phyloP scores from a whole-genome alignment of 2,113 vertebrate species.

The Syngnathoides biaculeatus region DNA sequence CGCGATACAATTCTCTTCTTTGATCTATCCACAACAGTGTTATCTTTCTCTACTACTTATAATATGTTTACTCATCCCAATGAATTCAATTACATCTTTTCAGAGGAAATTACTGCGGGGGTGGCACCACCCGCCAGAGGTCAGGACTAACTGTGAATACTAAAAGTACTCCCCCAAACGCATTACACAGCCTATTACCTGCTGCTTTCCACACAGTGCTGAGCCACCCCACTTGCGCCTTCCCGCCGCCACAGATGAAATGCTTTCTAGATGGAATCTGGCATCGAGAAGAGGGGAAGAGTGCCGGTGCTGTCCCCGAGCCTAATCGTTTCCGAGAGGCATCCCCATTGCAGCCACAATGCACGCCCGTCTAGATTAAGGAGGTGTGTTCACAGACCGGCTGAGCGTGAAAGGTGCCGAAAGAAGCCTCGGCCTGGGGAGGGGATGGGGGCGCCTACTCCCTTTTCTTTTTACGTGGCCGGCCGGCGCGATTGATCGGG shows the following conservation, averaged over 20 bases:
- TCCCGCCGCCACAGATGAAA: conserved; percentile 69
- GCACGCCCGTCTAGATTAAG: conserved; percentile 67
- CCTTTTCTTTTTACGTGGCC: conserved; percentile 28
- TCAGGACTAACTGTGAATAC: conserved; percentile 70
- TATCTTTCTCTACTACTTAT: conserved; percentile 65
- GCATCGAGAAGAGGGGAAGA: conserved; percentile 64
- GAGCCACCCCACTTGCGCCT: conserved; percentile 52
- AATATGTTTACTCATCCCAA: conserved; percentile 73
- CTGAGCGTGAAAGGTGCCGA: conserved; percentile 50
- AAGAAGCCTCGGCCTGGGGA: conserved; percentile 34
- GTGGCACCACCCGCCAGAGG: conserved; percentile 58
- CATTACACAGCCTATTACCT: conserved; percentile 74
- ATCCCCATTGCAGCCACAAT: conserved; percentile 53
- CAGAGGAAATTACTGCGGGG: conserved; percentile 66
- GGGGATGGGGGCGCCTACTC: conserved; percentile 19
- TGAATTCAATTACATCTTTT: conserved; percentile 74
- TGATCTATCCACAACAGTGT: conserved; percentile 67
- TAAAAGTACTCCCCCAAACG: conserved; percentile 64
- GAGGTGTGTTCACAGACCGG: conserved; percentile 45
- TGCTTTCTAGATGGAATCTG: conserved; percentile 72
- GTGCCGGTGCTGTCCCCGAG: conserved; percentile 61
- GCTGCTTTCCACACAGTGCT: conserved; percentile 58
- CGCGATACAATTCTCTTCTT: conserved; percentile 53
- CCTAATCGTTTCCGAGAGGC: conserved; percentile 70
- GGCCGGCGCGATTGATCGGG: conserved; percentile 54